Evolutionary conservation across 1,140 invertebrate species (phyloP).

Genomic region (Bombus breviceps): DNA sequence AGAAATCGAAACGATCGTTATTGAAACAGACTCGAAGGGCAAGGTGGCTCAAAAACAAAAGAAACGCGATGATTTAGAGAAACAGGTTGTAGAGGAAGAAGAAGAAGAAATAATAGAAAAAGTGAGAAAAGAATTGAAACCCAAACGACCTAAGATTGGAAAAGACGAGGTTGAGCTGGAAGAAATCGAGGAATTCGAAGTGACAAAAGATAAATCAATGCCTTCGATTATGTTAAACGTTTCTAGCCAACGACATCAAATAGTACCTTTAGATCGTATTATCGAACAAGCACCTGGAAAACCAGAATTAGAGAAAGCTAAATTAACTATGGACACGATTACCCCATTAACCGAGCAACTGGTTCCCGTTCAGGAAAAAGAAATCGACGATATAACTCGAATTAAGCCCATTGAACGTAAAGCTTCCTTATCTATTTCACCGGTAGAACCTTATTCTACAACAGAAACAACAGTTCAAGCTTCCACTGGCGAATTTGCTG

Average conservation of each 20-base stretch:
- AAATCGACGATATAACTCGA: conserved; percentile 79
- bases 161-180: conserved; percentile 77
- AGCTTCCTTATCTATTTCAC: conserved; percentile 83
- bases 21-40: conserved; percentile 76
- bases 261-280: conserved; percentile 81
- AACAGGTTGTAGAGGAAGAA: conserved; percentile 64
- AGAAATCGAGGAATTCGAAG: conserved; percentile 80
- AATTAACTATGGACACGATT: conserved; percentile 83
- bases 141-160: conserved; percentile 69
- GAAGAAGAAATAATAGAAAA: conserved; percentile 63
- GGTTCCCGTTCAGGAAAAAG: conserved; percentile 83
- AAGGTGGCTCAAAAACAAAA: conserved; percentile 75
- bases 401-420: conserved; percentile 75
- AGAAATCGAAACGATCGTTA: conserved; percentile 73
- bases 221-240: conserved; percentile 73
- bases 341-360: conserved; percentile 83
- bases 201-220: conserved; percentile 65
- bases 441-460: conserved; percentile 85
- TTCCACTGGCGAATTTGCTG: conserved; percentile 82
- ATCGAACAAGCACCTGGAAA: conserved; percentile 82
- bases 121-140: conserved; percentile 67
- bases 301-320: conserved; percentile 81
- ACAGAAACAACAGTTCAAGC: conserved; percentile 84
- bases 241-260: conserved; percentile 82
- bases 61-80: conserved; percentile 71